A percentile compares a stretch with the other conserved stretches of the same genome.
Evolutionary conservation across 1,140 invertebrate species (phyloP).

Genomic region (Teleogryllus occipitalis): DNA sequence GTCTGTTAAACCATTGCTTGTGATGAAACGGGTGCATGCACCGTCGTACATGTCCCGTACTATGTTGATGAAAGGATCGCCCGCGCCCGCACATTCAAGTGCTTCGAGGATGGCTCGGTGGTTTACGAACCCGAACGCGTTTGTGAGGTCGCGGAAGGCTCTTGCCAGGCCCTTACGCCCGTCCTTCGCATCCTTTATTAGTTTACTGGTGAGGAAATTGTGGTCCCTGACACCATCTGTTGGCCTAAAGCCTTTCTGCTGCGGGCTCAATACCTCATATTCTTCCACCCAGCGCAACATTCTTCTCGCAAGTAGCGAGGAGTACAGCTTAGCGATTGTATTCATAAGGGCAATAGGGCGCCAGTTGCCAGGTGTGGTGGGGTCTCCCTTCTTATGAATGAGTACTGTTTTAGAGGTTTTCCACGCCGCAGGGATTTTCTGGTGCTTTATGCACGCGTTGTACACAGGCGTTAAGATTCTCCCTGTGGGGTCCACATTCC

Average conservation of each 20-base stretch:
- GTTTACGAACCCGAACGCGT: constrained; percentile 18
- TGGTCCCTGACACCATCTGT: constrained; percentile 27
- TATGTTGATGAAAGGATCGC: neutral
- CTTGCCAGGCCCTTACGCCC: constrained; percentile 8
- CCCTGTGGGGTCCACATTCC: neutral
- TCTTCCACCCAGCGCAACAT: constrained; percentile 15
- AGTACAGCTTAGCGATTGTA: constrained; percentile 22
- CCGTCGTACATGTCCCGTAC: constrained; percentile 17
- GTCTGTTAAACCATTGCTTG: constrained; percentile 19
- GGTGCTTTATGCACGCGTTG: neutral
- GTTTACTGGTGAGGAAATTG: constrained; percentile 22
- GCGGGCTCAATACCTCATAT: neutral
- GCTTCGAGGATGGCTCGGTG: constrained; percentile 17
- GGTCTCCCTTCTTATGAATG: too few relatives aligned
- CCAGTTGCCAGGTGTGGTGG: constrained; percentile 19
- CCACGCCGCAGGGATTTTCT: constrained; percentile 15
- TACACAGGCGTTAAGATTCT: neutral
- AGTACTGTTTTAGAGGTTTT: constrained; percentile 24
- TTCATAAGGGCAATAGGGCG: constrained; percentile 21
- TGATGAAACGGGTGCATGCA: constrained; percentile 11
- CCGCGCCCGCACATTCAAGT: neutral
- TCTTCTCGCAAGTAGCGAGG: constrained; percentile 9
- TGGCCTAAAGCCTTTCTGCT: constrained; percentile 25
- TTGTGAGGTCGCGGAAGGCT: constrained; percentile 14
- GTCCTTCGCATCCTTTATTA: constrained; percentile 10